Conservation (phyloP, 2,797 vertebrate species). For the Mareca strepera region DNA sequence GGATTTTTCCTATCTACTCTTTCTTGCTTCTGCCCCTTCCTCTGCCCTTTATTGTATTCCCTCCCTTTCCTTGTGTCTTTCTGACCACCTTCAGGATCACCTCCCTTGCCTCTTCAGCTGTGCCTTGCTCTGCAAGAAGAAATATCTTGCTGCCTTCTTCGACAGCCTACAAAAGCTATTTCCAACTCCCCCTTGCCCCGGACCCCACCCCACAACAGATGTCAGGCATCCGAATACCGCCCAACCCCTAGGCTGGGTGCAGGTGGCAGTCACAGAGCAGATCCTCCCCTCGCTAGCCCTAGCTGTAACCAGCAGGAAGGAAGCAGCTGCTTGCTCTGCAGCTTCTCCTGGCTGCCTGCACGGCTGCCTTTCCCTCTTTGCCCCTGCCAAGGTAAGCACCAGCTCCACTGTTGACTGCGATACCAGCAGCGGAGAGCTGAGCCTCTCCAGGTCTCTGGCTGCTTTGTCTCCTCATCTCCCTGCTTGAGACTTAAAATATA, state of each 20-base stretch:
- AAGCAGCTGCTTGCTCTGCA: background rate
- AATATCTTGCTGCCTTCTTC: background rate
- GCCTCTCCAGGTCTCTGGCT: background rate
- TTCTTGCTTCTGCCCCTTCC: background rate
- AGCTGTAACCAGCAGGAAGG: background rate
- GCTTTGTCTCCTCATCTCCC: background rate
- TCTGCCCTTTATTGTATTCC: background rate
- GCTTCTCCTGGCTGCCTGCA: background rate
- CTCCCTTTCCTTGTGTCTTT: background rate
- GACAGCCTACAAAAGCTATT: background rate
- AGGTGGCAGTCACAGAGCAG: background rate
- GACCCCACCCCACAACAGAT: too few relatives aligned
- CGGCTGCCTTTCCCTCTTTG: background rate
- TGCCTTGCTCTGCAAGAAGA: background rate
- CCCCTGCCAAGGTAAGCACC: background rate
- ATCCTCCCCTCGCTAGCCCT: background rate
- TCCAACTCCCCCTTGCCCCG: accelerated
- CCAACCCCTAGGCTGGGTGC: background rate
- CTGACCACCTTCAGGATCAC: background rate
- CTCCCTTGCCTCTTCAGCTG: background rate
- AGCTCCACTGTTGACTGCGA: background rate
- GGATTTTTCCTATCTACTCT: background rate
- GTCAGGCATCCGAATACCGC: background rate
- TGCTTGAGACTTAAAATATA: background rate
- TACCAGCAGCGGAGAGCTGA: background rate